A percentile compares a stretch with the other conserved stretches of the same genome.
Conservation (phyloP, 2,888 invertebrate genomes). For the Callyntrura sp. region DNA sequence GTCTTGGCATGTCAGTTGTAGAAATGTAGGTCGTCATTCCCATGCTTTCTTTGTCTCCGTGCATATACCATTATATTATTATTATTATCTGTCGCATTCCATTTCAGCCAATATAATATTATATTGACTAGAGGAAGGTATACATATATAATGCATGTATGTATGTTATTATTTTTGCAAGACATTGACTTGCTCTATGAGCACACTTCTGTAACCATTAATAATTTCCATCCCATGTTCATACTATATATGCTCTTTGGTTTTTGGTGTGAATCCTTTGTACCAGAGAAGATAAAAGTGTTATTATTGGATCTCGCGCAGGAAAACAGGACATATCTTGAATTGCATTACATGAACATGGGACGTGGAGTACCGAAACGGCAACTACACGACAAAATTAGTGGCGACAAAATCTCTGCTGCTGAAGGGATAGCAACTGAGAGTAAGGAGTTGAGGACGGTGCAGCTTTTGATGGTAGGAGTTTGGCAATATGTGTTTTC, state of each 20-base stretch:
- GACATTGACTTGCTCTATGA: constrained; percentile 5
- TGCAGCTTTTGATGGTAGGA: too few relatives aligned
- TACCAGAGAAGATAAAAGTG: neutral
- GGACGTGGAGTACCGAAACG: too few relatives aligned
- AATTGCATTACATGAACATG: neutral
- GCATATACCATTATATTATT: neutral
- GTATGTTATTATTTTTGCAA: neutral
- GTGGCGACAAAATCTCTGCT: too few relatives aligned
- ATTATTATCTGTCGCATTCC: constrained; percentile 33
- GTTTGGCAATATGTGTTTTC: too few relatives aligned
- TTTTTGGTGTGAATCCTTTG: constrained; percentile 21
- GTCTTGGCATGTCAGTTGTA: constrained; percentile 52
- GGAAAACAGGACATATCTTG: neutral
- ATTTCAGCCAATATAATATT: constrained; percentile 15
- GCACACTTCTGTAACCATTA: constrained; percentile 27
- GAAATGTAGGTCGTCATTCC: constrained; percentile 58
- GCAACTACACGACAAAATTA: too few relatives aligned
- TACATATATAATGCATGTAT: constrained; percentile 20
- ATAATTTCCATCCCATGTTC: constrained; percentile 24
- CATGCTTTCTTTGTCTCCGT: neutral
- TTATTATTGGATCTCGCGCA: neutral
- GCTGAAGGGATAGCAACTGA: too few relatives aligned
- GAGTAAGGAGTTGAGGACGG: too few relatives aligned
- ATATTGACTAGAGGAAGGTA: neutral
- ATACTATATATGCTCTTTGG: constrained; percentile 1